Evolutionary conservation across 1,140 invertebrate genomes (phyloP), one percentile per base, ranked within the genome.

Genomic region (Chironomus tepperi): DNA sequence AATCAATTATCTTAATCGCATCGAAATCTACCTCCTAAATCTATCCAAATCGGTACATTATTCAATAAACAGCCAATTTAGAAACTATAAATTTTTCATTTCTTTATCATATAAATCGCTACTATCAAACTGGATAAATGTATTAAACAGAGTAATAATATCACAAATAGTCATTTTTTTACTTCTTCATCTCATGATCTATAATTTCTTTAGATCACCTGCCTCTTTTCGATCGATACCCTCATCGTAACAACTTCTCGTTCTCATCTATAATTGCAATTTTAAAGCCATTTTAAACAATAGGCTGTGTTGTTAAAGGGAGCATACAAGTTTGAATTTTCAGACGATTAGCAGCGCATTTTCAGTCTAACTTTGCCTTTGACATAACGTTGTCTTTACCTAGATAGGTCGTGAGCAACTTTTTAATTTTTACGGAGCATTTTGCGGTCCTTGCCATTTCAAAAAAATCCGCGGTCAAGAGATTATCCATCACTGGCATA

Each of bases 201-300:
- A 57, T 57, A 57, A 57, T 57, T 57, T 57, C 47, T 15, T 12
- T 9, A 57, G 47, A 57, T 57, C 47, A 57, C 47, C 47, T 57
- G 47, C 47, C n/a, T 57, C n/a, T 57, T 10, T 15, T 34, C 43
- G 15, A 15, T 57, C 47, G 15, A 15, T 12, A 57, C 24, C 24
- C 5, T 57, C 9, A 57, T 57, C 47, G n/a, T 57, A 57, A 57
- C 2, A 57, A 57, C 15, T n/a, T 57, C 47, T 57, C n/a, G 12
- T 57, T 15, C 47, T n/a, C 47, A 57, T 57, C 47, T 57, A 57
- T 57, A 57, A 57, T 57, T 57, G 47, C 47, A 57, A 57, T 57
- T 57, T 57, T 15, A 57, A 15, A 57, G 47, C n/a, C 10, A n/a
- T n/a, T n/a, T 57, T 12, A 5, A 15, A 5, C 47, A 5, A 34